These are phyloP conservation scores for Zootoca vivipara DNA, from an alignment of 2,113 vertebrate genomes.

Conservation along the genomic window DNA sequence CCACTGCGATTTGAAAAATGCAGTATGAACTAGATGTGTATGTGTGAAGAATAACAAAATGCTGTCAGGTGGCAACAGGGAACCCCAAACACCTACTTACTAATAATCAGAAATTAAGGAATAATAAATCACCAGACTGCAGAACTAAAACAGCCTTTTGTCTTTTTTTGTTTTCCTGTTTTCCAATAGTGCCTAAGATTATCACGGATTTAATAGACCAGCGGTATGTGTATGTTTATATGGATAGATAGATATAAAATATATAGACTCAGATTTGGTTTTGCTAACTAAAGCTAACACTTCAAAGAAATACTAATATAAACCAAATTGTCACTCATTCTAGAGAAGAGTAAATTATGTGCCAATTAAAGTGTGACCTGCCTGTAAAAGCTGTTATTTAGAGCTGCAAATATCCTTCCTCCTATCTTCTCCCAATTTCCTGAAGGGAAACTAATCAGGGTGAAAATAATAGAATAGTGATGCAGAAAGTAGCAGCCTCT, in stretches of 20 bases:
- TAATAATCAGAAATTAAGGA: constrained; percentile 57
- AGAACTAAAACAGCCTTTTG: constrained; percentile 59
- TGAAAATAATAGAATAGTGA: constrained; percentile 38
- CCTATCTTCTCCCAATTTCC: constrained; percentile 52
- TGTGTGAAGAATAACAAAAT: constrained; percentile 48
- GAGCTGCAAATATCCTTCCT: constrained; percentile 49
- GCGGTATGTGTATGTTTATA: not conserved
- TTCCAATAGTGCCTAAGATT: constrained; percentile 63
- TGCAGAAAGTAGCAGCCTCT: constrained; percentile 62
- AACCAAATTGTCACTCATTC: constrained; percentile 50
- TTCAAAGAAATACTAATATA: constrained; percentile 42
- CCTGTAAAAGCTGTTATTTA: constrained; percentile 51
- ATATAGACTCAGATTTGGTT: constrained; percentile 45
- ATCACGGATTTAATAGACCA: constrained; percentile 63
- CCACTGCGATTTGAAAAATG: constrained; percentile 31
- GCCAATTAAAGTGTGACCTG: constrained; percentile 64
- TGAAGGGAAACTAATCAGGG: constrained; percentile 45
- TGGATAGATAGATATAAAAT: constrained; percentile 50
- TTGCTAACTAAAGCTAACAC: constrained; percentile 56
- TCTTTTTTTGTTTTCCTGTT: constrained; percentile 68
- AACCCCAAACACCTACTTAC: constrained; percentile 31
- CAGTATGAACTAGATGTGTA: constrained; percentile 33
- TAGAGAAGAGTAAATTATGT: constrained; percentile 45
- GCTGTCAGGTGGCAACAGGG: constrained; percentile 45
- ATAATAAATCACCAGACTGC: constrained; percentile 26